Conservation (phyloP, 2,113 vertebrate species). For the Laticauda laticaudata region DNA sequence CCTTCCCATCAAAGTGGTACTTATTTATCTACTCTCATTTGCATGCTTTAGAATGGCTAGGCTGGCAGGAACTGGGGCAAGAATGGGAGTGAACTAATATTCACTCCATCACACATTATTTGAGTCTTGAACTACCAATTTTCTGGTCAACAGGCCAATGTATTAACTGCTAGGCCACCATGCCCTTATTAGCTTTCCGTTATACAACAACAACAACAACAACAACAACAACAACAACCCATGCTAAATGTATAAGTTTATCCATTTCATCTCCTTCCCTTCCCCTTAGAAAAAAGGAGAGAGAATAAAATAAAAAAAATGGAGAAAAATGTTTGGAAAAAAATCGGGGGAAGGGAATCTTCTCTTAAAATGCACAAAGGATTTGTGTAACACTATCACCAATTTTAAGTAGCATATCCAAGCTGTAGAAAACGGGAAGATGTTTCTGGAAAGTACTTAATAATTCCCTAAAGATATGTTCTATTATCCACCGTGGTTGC, state of each 20-base stretch:
- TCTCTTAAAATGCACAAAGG: background rate
- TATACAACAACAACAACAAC: background rate
- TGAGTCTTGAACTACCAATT: background rate
- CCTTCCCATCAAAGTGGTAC: background rate
- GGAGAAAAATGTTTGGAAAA: background rate
- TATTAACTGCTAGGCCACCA: background rate
- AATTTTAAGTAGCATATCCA: constrained; percentile 12
- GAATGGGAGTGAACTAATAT: background rate
- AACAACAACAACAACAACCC: background rate
- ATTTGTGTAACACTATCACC: constrained; percentile 13
- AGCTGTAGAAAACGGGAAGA: background rate
- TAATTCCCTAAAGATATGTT: background rate
- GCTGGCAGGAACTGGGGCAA: background rate
- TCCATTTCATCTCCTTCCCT: background rate
- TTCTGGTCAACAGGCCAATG: background rate
- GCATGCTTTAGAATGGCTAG: background rate
- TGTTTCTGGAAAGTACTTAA: background rate
- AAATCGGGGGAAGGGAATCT: background rate
- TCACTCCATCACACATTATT: background rate
- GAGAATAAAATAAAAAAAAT: background rate
- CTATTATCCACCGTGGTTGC: background rate
- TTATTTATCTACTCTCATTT: background rate
- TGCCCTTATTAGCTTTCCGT: background rate
- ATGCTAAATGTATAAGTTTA: background rate
- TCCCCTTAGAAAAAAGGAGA: background rate